A percentile compares a stretch with the other conserved stretches of the same genome.
phyloP scores from a whole-genome alignment of 2,797 vertebrate species.

The Rhynchonycteris naso region DNA sequence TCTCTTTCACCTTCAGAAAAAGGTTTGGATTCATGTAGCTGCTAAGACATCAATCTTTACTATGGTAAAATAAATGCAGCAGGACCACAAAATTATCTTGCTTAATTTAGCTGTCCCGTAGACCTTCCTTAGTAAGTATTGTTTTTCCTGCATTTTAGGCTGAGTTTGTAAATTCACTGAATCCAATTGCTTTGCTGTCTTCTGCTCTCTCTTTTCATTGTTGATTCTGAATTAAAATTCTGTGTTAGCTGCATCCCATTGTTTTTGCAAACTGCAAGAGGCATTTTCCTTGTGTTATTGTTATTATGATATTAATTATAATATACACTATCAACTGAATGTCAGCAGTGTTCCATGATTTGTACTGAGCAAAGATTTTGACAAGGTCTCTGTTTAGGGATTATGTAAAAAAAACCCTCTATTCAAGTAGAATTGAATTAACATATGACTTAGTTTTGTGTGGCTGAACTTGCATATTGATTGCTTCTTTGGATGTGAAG shows the following conservation, averaged over 20 bases:
- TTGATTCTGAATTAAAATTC: conserved; percentile 53
- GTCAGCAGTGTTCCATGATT: conserved; percentile 34
- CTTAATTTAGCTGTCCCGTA: background rate
- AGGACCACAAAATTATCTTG: background rate
- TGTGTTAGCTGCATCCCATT: background rate
- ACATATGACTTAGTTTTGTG: conserved; percentile 27
- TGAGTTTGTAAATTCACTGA: background rate
- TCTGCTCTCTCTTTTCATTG: conserved; percentile 1
- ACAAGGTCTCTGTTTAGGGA: conserved; percentile 24
- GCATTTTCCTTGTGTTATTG: conserved; percentile 6
- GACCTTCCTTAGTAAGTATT: background rate
- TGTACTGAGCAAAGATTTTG: conserved; percentile 61
- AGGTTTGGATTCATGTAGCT: background rate
- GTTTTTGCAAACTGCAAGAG: background rate
- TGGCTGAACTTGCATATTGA: conserved; percentile 58
- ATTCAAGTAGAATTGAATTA: conserved; percentile 56
- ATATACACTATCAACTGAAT: conserved; percentile 8
- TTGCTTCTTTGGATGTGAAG: conserved; percentile 31
- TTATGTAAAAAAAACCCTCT: conserved; percentile 48
- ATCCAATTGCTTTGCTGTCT: background rate
- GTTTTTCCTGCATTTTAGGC: background rate
- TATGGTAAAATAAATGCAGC: background rate
- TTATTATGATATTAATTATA: conserved; percentile 49
- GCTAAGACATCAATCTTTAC: background rate
- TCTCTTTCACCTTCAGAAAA: background rate